Evolutionary conservation across 2,888 invertebrate genomes (phyloP).

Genomic region (Scaptomyza reducta): DNA sequence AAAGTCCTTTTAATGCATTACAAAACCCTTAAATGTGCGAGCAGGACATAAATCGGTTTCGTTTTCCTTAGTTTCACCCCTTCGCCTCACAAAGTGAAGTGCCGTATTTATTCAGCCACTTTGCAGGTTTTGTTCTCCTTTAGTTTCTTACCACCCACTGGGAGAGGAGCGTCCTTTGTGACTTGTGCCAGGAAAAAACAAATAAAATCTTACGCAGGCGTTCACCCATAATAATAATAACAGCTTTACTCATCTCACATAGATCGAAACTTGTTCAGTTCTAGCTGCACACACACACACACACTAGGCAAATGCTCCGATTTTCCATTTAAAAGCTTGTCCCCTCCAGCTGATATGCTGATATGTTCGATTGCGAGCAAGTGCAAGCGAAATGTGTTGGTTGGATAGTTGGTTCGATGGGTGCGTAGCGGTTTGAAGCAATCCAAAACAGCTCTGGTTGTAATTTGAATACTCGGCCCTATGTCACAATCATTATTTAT

Average conservation of each 20-base stretch:
- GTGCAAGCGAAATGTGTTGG: not conserved
- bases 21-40: conserved; percentile 12
- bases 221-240: conserved; percentile 21
- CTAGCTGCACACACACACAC: conserved; percentile 32
- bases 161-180: conserved; percentile 13
- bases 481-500: conserved; percentile 69
- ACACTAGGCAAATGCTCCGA: conserved; percentile 28
- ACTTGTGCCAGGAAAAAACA: conserved; percentile 44
- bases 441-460: conserved; percentile 31
- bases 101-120: conserved; percentile 27
- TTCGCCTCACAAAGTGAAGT: not conserved
- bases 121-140: conserved; percentile 24
- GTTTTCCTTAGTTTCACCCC: not conserved
- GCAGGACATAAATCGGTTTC: not conserved
- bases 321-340: conserved; percentile 69
- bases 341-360: conserved; percentile 48
- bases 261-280: not conserved
- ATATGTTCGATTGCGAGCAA: not conserved
- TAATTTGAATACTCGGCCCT: conserved; percentile 60
- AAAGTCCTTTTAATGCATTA: not conserved
- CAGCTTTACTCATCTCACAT: conserved; percentile 1
- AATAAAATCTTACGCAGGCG: conserved; percentile 31
- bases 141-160: conserved; percentile 4
- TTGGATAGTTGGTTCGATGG: not conserved
- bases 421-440: conserved; percentile 2